Conservation (phyloP, 2,113 vertebrate genomes). For the human region DNA sequence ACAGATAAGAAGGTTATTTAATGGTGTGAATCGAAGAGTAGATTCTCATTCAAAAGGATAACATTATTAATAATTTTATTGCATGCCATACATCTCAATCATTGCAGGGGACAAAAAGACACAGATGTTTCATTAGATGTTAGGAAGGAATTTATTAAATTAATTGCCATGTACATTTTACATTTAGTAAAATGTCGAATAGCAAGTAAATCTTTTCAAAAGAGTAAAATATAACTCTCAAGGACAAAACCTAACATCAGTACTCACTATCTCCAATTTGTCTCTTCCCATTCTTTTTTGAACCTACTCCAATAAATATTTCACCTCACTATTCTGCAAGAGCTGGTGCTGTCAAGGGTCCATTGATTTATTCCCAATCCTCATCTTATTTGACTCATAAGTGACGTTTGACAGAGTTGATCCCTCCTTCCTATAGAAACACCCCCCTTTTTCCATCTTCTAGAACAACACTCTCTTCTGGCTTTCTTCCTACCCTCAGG, state of each 20-base stretch:
- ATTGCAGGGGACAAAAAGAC: constrained; percentile 77
- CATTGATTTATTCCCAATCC: neutral
- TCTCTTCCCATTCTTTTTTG: neutral
- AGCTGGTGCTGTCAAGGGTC: neutral
- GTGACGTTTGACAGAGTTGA: neutral
- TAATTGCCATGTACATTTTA: constrained; percentile 70
- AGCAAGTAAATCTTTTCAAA: constrained; percentile 63
- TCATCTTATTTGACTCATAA: neutral
- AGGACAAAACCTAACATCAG: neutral
- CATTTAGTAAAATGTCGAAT: constrained; percentile 64
- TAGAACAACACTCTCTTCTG: neutral
- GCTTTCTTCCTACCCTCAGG: neutral
- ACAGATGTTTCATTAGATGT: constrained; percentile 81
- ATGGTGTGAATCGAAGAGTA: constrained; percentile 80
- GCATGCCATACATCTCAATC: constrained; percentile 78
- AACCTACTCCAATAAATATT: neutral
- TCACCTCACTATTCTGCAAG: neutral
- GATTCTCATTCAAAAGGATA: constrained; percentile 74
- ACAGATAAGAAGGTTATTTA: constrained; percentile 80
- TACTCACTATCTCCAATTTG: neutral
- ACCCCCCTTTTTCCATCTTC: neutral
- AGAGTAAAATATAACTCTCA: constrained; percentile 46
- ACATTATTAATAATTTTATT: constrained; percentile 75
- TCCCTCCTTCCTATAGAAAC: neutral
- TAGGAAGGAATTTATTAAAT: constrained; percentile 74